A percentile compares a stretch with the other conserved stretches of the same genome.
These are phyloP conservation scores for Phlogophora meticulosa DNA, from an alignment of 2,888 invertebrate genomes.

Conservation along the genomic window DNA sequence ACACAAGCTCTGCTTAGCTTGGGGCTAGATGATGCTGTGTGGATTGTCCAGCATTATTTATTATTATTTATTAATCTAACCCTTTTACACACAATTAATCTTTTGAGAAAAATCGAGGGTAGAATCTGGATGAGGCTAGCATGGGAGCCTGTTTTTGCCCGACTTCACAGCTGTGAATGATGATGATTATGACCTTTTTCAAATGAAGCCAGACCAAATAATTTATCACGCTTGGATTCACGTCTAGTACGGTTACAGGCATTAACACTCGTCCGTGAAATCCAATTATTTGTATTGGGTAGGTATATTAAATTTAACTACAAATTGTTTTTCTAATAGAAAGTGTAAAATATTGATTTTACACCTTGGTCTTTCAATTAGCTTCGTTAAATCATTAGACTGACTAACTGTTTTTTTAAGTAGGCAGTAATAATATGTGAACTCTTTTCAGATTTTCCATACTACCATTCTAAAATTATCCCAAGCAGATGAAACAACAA, in stretches of 20 bases:
- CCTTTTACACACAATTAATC: too few relatives aligned
- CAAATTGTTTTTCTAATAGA: slow-evolving; percentile 10
- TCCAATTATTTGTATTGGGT: slow-evolving; percentile 29
- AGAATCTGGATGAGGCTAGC: too few relatives aligned
- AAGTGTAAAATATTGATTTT: slow-evolving; percentile 45
- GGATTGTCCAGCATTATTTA: too few relatives aligned
- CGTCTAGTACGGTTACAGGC: neutral
- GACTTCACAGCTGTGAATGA: too few relatives aligned
- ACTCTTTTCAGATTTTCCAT: slow-evolving; percentile 32
- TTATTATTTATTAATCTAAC: too few relatives aligned
- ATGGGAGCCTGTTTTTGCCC: too few relatives aligned
- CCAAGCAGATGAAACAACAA: slow-evolving; percentile 12
- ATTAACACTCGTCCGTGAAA: slow-evolving; percentile 36
- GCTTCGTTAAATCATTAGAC: neutral
- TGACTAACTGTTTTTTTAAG: neutral
- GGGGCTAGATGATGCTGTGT: too few relatives aligned
- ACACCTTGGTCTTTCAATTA: slow-evolving; percentile 8
- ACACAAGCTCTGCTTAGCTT: too few relatives aligned
- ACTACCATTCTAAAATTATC: neutral
- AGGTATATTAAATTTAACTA: slow-evolving; percentile 14
- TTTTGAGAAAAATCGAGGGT: too few relatives aligned
- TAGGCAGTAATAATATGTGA: neutral
- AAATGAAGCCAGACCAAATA: slow-evolving; percentile 1
- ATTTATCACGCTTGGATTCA: neutral
- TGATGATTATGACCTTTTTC: neutral